Conservation (phyloP, 2,888 invertebrate species). For the Embidobia sp. region DNA sequence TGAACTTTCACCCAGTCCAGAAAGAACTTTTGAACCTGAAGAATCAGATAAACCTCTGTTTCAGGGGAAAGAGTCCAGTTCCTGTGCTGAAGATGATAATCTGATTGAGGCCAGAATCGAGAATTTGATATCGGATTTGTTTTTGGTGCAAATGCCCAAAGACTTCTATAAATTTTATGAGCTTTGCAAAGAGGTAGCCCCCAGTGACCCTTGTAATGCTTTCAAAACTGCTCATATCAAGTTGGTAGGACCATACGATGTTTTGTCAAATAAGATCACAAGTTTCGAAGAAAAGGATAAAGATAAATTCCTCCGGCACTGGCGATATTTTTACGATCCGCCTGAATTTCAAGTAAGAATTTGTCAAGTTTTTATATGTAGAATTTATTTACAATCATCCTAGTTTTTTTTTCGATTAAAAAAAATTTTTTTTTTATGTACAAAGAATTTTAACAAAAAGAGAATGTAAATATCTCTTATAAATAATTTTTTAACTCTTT, state of each 20-base stretch:
- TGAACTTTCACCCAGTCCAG: slow-evolving; percentile 58
- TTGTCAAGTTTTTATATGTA: too few relatives aligned
- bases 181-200: slow-evolving; percentile 85
- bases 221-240: slow-evolving; percentile 86
- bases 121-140: slow-evolving; percentile 87
- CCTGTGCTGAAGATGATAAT: background rate
- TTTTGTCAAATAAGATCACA: slow-evolving; percentile 86
- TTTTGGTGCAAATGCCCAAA: slow-evolving; percentile 92
- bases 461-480: too few relatives aligned
- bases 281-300: slow-evolving; percentile 83
- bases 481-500: too few relatives aligned
- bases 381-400: slow-evolving; percentile 4
- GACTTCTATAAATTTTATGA: slow-evolving; percentile 94
- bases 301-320: slow-evolving; percentile 89
- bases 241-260: slow-evolving; percentile 94
- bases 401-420: background rate
- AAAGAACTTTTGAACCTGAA: slow-evolving; percentile 3
- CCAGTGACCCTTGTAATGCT: slow-evolving; percentile 84
- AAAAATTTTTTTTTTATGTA: too few relatives aligned
- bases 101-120: slow-evolving; percentile 79
- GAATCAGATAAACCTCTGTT: background rate
- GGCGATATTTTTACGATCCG: slow-evolving; percentile 96
- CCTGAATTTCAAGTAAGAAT: slow-evolving; percentile 96
- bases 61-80: slow-evolving; percentile 13
- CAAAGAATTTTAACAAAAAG: too few relatives aligned